Conservation (phyloP, 1,140 invertebrate species). For the Drosophila subobscura region DNA sequence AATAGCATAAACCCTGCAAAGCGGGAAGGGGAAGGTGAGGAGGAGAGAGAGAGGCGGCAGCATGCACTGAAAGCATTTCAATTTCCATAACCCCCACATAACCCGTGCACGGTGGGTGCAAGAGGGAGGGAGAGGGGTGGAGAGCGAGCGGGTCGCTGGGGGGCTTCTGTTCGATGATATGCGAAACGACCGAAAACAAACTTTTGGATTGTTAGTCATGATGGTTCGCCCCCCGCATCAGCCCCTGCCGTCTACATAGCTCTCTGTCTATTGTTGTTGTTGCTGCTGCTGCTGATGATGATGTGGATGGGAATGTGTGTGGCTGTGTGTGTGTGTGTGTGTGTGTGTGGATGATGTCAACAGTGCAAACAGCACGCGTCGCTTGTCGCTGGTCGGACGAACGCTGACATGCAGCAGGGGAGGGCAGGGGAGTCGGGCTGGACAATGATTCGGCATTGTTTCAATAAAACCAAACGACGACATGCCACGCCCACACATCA, state of each 20-base stretch:
- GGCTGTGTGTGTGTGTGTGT: too few relatives aligned
- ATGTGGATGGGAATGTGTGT: slow-evolving; percentile 22
- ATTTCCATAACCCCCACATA: slow-evolving; percentile 11
- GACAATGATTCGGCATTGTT: slow-evolving; percentile 72
- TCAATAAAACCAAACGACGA: slow-evolving; percentile 61
- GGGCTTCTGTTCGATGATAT: slow-evolving; percentile 41
- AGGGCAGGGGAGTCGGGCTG: not conserved
- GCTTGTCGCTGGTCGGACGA: slow-evolving; percentile 21
- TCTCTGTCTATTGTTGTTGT: slow-evolving; percentile 32
- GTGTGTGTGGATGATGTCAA: slow-evolving; percentile 61
- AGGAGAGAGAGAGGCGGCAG: too few relatives aligned
- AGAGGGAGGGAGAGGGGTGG: not conserved
- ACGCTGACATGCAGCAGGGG: slow-evolving; percentile 12
- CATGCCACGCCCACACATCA: slow-evolving; percentile 36
- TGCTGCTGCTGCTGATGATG: slow-evolving; percentile 29
- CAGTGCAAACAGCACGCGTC: slow-evolving; percentile 66
- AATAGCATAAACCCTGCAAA: slow-evolving; percentile 23
- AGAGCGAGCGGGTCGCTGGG: too few relatives aligned
- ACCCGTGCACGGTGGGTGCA: too few relatives aligned
- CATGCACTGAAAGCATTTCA: slow-evolving; percentile 31
- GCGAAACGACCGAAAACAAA: slow-evolving; percentile 62
- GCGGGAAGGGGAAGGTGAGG: not conserved
- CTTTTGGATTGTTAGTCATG: slow-evolving; percentile 70
- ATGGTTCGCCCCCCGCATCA: slow-evolving; percentile 20
- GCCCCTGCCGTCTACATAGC: slow-evolving; percentile 12